Base-by-base conservation (phyloP, 2,113 vertebrate species). In the Actinemys pallida region DNA sequence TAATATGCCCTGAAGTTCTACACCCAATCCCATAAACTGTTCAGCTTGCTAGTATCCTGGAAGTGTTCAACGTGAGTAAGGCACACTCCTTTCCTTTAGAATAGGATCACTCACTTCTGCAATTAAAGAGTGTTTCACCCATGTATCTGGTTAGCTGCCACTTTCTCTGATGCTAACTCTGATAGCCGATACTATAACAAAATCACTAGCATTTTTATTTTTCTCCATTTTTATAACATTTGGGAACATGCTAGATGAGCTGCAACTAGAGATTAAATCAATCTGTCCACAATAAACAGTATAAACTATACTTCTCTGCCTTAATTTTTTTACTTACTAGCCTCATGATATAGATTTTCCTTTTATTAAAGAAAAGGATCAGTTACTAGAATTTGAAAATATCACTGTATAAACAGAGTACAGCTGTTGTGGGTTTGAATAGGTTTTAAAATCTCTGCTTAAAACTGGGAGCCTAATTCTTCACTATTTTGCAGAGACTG, bases 51-150 rank as follows among this genome's bases (percentile, higher is more conserved):
- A 88, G 52, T 4, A 31, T 22, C 49, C 24, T 75, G 86, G 90
- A 95, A 97, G 83, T 81, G 76, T 9, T 80, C 59, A 79, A 62
- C 35, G 62, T 72, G 85, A 59, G 86, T 82, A 31, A 1, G 17
- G 35, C 45, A 47, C 89, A 83, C 93, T 4, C 89, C 88, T 87
- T 91, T 82, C 91, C 94, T 39, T 39, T 91, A 79, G 91, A 91
- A 92, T 22, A 8, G 1, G n/a, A 24, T 6, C 0, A 1, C 3
- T 27, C 5, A 29, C 0, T 2, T 12, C 75, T 57, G 56, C 56
- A 57, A 57, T 57, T 10, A 13, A 1, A 1, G 4, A 16, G 52
- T 35, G 14, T 47, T 65, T 50, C 87, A 31, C 47, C 56, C 4
- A 2, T 13, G 39, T 12, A 16, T 9, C 13, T 22, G 19, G 27